Percentiles rank a stretch among this genome's conserved stretches.
Conservation (phyloP, 2,888 invertebrate species). For the Apantesis nais region DNA sequence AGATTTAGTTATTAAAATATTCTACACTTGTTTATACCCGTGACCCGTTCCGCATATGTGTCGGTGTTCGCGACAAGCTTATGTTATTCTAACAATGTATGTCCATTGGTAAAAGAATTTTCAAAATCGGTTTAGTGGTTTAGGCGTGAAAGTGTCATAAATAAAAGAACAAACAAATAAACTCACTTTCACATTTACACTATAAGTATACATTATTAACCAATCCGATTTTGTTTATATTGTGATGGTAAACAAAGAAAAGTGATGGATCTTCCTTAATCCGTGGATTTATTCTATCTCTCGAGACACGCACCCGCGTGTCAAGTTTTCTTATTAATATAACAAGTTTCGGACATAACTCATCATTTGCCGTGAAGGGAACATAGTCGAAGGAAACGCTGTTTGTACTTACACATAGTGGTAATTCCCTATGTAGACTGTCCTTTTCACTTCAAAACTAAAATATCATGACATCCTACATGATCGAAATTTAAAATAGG, state of each 20-base stretch:
- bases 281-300: slow-evolving; percentile 40
- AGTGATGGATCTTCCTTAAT: slow-evolving; percentile 22
- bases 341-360: slow-evolving; percentile 16
- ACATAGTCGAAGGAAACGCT: neutral
- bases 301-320: slow-evolving; percentile 23
- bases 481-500: neutral
- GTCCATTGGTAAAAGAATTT: too few species aligned
- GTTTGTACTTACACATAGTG: neutral
- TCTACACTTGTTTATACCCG: too few species aligned
- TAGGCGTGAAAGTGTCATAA: too few species aligned
- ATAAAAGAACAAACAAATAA: too few species aligned
- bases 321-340: slow-evolving; percentile 24
- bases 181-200: too few species aligned
- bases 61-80: too few species aligned
- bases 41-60: too few species aligned
- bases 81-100: too few species aligned
- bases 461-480: neutral
- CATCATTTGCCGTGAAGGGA: slow-evolving; percentile 11
- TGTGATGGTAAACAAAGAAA: neutral
- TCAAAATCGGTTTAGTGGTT: too few species aligned
- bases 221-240: neutral
- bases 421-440: neutral
- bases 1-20: too few species aligned
- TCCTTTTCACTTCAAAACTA: neutral
- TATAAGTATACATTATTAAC: neutral